Evolutionary conservation across 2,888 invertebrate genomes (phyloP).

Genomic region (Protonemura montana): DNA sequence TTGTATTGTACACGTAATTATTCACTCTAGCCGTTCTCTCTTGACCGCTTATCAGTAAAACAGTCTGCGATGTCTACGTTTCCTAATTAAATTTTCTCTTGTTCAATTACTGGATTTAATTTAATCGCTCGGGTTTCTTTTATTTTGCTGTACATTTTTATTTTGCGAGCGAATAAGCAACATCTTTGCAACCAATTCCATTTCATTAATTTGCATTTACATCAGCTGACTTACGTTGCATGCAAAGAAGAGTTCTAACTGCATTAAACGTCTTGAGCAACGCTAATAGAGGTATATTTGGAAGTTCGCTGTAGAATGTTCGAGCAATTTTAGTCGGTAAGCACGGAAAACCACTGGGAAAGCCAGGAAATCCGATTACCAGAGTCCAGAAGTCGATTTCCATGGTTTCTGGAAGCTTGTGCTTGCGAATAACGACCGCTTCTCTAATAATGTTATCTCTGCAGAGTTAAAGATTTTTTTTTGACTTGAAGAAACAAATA

Average conservation of each 20-base stretch:
- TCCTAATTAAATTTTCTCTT: constrained; percentile 4
- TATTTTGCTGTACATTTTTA: neutral
- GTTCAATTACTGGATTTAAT: neutral
- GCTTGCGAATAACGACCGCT: too few relatives aligned
- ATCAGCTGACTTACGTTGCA: neutral
- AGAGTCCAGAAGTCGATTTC: too few relatives aligned
- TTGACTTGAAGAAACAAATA: too few relatives aligned
- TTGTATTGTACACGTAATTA: neutral
- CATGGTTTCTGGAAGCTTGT: too few relatives aligned
- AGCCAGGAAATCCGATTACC: too few relatives aligned
- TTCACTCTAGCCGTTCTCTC: neutral
- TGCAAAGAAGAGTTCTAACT: neutral
- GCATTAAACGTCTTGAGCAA: too few relatives aligned
- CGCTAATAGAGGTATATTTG: too few relatives aligned
- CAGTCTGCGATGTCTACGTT: neutral
- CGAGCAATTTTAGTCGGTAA: too few relatives aligned
- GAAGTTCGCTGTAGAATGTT: too few relatives aligned
- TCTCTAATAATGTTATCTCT: too few relatives aligned
- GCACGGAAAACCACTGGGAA: too few relatives aligned
- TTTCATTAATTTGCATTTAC: neutral
- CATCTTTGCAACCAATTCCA: neutral
- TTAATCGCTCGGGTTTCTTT: neutral
- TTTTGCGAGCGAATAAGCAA: neutral
- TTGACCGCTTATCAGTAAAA: neutral
- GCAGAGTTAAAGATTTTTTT: too few relatives aligned